These are phyloP conservation scores for Pissodes strobi DNA, from an alignment of 1,140 invertebrate species.

Conservation along the genomic window DNA sequence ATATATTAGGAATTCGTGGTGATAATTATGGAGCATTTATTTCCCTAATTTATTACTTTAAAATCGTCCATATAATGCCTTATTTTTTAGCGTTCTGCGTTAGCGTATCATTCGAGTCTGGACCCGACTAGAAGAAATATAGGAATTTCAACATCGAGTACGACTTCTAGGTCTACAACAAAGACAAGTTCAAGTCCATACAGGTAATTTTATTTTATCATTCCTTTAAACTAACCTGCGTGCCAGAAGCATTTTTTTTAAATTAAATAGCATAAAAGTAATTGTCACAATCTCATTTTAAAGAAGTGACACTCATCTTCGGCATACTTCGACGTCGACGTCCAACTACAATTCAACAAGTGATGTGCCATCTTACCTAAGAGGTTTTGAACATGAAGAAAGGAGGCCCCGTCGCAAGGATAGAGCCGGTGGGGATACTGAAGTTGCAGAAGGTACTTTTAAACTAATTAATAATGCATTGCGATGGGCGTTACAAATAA, in stretches of 20 bases:
- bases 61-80: no score
- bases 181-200: slow-evolving; percentile 93
- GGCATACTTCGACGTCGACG: slow-evolving; percentile 80
- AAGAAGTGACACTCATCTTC: slow-evolving; percentile 76
- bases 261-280: no score
- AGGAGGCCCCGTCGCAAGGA: slow-evolving; percentile 18
- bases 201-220: slow-evolving; percentile 58
- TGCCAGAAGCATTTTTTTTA: no score
- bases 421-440: slow-evolving; percentile 32
- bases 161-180: slow-evolving; percentile 90
- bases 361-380: slow-evolving; percentile 71
- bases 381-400: slow-evolving; percentile 64
- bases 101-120: slow-evolving; percentile 76
- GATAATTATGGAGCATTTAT: no score
- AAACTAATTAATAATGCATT: no score
- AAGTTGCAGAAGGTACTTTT: slow-evolving; percentile 21
- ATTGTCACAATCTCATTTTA: no score
- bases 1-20: no score
- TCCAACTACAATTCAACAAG: slow-evolving; percentile 81
- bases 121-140: slow-evolving; percentile 74
- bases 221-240: no score
- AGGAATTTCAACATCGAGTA: slow-evolving; percentile 93
- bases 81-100: slow-evolving; percentile 74
- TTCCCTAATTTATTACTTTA: no score
- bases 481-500: no score